phyloP scores from a whole-genome alignment of 2,113 vertebrate genomes.

The Cinclus cinclus region DNA sequence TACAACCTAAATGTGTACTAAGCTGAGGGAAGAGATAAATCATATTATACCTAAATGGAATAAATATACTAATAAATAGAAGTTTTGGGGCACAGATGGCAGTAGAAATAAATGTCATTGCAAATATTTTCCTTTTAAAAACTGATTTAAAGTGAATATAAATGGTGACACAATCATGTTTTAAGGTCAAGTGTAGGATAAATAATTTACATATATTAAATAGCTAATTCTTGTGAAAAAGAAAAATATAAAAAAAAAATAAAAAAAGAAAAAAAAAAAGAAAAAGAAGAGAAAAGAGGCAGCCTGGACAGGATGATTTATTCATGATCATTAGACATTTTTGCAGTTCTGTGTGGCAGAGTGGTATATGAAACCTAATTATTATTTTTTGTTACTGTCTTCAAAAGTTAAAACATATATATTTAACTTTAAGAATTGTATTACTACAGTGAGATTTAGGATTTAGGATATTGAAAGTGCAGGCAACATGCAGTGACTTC shows the following conservation, averaged over 20 bases:
- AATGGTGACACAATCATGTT: background rate
- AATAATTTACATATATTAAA: slow-evolving; percentile 8
- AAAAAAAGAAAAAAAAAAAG: background rate
- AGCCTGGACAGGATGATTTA: background rate
- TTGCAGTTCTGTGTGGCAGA: slow-evolving; percentile 31
- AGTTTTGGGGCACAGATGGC: background rate
- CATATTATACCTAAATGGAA: background rate
- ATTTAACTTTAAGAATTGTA: slow-evolving; percentile 43
- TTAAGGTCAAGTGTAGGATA: background rate
- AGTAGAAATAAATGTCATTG: background rate
- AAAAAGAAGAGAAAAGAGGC: background rate
- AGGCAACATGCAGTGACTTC: slow-evolving; percentile 26
- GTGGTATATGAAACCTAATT: slow-evolving; percentile 28
- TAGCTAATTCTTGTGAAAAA: background rate
- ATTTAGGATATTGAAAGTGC: slow-evolving; percentile 2
- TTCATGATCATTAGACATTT: slow-evolving; percentile 2
- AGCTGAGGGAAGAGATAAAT: slow-evolving; percentile 32
- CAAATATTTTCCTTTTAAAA: background rate
- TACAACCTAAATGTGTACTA: background rate
- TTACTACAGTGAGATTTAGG: slow-evolving; percentile 44
- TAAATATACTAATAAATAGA: slow-evolving; percentile 44
- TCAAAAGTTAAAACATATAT: slow-evolving; percentile 54
- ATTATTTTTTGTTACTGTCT: slow-evolving; percentile 59
- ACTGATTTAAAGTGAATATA: background rate
- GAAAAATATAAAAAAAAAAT: background rate